These are phyloP conservation scores for Akabosia matsudoensis DNA, from an alignment of 1,140 invertebrate genomes.

Conservation along the genomic window DNA sequence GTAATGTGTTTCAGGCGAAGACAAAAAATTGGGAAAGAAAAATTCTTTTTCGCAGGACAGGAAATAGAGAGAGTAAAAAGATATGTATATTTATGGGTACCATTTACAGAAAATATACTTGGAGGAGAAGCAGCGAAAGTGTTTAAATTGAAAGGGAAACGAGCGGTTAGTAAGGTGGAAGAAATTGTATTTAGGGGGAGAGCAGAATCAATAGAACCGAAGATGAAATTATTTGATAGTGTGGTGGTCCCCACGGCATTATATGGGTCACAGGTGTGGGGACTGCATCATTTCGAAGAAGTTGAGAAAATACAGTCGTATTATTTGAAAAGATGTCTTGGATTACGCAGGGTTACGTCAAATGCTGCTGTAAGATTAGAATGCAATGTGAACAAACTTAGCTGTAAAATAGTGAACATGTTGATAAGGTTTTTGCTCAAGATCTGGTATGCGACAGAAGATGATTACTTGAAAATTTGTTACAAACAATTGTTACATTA, in stretches of 20 bases:
- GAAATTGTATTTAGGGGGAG: neutral
- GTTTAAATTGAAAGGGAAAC: conserved; percentile 13
- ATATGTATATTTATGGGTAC: conserved; percentile 10
- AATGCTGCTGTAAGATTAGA: neutral
- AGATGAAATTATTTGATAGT: neutral
- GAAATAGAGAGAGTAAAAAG: neutral
- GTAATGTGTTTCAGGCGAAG: conserved; percentile 40
- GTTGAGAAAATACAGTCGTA: neutral
- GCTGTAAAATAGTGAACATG: neutral
- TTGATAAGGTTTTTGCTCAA: neutral
- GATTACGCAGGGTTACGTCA: neutral
- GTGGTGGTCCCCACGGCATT: neutral
- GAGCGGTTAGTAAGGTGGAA: neutral
- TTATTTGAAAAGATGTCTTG: conserved; percentile 1
- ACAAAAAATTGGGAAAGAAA: neutral
- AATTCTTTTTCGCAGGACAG: neutral
- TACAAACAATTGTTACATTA: neutral
- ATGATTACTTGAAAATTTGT: neutral
- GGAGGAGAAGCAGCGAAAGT: neutral
- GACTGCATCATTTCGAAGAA: neutral
- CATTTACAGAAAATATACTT: neutral
- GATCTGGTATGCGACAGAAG: neutral
- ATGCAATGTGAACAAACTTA: neutral
- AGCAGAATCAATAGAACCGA: neutral
- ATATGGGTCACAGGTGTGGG: conserved; percentile 12